Conservation (phyloP, 2,797 vertebrate genomes). For the Cossypha dichroa region DNA sequence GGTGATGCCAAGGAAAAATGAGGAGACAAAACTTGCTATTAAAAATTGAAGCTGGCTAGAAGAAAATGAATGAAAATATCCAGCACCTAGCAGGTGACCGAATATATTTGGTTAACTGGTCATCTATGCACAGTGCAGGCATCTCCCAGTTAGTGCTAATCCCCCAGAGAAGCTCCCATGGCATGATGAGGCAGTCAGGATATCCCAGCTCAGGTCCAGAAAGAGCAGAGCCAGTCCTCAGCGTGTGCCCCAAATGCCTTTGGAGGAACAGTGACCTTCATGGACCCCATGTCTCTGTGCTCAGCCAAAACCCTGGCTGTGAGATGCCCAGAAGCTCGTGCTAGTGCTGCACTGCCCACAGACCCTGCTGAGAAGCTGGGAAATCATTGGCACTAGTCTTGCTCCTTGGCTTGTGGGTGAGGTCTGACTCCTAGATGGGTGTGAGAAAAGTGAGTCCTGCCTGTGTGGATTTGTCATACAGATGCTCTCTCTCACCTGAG, state of each 20-base stretch:
- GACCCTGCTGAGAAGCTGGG: not conserved
- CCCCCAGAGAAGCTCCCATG: not conserved
- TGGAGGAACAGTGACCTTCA: not conserved
- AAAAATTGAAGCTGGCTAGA: not conserved
- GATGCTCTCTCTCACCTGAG: not conserved
- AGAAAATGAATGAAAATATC: not conserved
- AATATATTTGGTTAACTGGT: not conserved
- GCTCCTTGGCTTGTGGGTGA: not conserved
- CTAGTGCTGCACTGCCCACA: not conserved
- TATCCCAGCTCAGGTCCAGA: not conserved
- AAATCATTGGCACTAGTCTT: not conserved
- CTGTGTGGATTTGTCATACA: not conserved
- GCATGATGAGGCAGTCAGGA: not conserved
- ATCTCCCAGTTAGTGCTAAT: not conserved
- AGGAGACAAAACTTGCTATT: not conserved
- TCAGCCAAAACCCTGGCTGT: not conserved
- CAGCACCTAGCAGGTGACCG: not conserved
- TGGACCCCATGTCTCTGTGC: not conserved
- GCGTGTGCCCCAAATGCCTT: accelerated
- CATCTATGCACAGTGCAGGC: not conserved
- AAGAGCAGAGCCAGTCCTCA: not conserved
- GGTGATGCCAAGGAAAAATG: not conserved
- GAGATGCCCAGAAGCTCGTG: not conserved
- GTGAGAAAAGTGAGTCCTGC: not conserved
- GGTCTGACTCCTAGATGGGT: not conserved